phyloP scores from a whole-genome alignment of 2,888 invertebrate genomes.

The Myathropa florea region DNA sequence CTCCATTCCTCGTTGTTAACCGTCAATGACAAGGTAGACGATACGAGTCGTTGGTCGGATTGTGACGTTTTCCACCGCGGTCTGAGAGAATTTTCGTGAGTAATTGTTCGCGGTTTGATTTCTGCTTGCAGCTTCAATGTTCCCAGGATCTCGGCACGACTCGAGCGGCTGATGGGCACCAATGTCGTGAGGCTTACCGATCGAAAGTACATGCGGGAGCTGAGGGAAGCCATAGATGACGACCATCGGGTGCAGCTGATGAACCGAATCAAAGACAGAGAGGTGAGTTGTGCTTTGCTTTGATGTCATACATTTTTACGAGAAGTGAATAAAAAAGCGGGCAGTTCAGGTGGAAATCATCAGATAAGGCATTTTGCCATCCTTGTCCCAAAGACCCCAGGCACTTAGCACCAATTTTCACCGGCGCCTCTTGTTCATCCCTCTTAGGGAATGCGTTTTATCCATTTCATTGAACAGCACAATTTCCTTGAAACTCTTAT shows the following conservation, averaged over 20 bases:
- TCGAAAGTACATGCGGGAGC: slow-evolving; percentile 84
- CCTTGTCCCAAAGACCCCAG: too few relatives aligned
- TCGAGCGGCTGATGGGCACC: slow-evolving; percentile 80
- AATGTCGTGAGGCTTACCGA: slow-evolving; percentile 85
- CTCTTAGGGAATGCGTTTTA: slow-evolving; percentile 62
- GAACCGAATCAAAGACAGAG: slow-evolving; percentile 82
- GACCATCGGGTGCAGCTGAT: slow-evolving; percentile 83
- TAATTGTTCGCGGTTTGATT: not conserved
- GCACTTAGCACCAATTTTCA: too few relatives aligned
- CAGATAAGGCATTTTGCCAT: too few relatives aligned
- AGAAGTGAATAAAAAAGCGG: too few relatives aligned
- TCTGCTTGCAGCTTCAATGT: slow-evolving; percentile 77
- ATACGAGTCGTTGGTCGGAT: slow-evolving; percentile 23
- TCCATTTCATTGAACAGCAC: not conserved
- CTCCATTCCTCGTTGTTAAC: not conserved
- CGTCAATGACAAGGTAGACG: slow-evolving; percentile 18
- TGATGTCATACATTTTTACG: too few relatives aligned
- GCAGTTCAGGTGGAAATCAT: too few relatives aligned
- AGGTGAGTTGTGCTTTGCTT: slow-evolving; percentile 80
- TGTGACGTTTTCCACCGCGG: slow-evolving; percentile 4
- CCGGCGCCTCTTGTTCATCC: too few relatives aligned
- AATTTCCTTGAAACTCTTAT: not conserved
- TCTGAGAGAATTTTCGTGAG: slow-evolving; percentile 27
- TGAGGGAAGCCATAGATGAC: slow-evolving; percentile 83
- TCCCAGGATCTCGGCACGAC: slow-evolving; percentile 79